Percentiles rank a stretch among this genome's conserved stretches.
These are phyloP conservation scores for Telenomus remus DNA, from an alignment of 1,140 invertebrate species.

Conservation along the genomic window DNA sequence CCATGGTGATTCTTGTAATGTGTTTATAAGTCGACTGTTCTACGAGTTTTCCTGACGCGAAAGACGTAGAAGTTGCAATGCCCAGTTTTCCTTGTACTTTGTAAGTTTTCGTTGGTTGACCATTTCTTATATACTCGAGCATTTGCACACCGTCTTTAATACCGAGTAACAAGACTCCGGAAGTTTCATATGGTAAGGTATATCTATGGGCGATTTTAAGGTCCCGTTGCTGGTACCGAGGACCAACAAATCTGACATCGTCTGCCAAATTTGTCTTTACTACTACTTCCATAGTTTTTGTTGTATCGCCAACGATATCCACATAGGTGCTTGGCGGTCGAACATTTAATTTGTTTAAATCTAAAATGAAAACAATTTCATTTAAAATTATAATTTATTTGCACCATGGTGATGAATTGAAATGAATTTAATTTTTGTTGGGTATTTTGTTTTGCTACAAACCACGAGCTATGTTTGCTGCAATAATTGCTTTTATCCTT, in stretches of 20 bases:
- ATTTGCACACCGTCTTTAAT: slow-evolving; percentile 79
- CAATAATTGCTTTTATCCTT: too few species aligned
- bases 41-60: slow-evolving; percentile 82
- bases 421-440: too few species aligned
- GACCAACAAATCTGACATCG: slow-evolving; percentile 83
- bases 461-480: too few species aligned
- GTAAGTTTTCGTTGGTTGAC: slow-evolving; percentile 80
- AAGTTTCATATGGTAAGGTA: slow-evolving; percentile 78
- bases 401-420: too few species aligned
- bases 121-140: slow-evolving; percentile 77
- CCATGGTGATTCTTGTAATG: slow-evolving; percentile 81
- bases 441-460: too few species aligned
- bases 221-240: slow-evolving; percentile 81
- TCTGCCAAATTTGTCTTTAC: slow-evolving; percentile 81
- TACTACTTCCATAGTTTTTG: slow-evolving; percentile 77
- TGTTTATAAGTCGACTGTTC: slow-evolving; percentile 84
- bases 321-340: slow-evolving; percentile 78
- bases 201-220: slow-evolving; percentile 78
- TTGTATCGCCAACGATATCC: slow-evolving; percentile 79
- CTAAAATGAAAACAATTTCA: slow-evolving; percentile 72
- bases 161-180: slow-evolving; percentile 86
- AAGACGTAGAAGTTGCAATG: slow-evolving; percentile 84
- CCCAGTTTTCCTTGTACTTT: slow-evolving; percentile 88
- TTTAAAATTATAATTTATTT: slow-evolving; percentile 4
- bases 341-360: slow-evolving; percentile 82